Conservation (phyloP, 2,888 invertebrate species). For the Drosophila barbarae region DNA sequence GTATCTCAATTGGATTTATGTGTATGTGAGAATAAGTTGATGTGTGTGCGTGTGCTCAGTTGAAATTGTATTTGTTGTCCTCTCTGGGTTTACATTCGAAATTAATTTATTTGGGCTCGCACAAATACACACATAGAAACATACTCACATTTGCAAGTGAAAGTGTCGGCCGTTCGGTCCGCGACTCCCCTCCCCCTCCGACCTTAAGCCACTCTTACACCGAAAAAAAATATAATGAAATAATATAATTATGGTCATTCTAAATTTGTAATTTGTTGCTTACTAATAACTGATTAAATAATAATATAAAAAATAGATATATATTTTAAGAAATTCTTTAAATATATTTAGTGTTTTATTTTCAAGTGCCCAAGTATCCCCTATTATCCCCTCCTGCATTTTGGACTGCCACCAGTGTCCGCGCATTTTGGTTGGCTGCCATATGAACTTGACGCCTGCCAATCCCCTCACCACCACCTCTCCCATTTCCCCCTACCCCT, state of each 20-base stretch:
- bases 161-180: constrained; percentile 63
- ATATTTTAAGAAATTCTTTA: neutral
- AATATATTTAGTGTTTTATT: neutral
- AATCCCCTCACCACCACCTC: constrained; percentile 5
- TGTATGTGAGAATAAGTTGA: neutral
- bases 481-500: neutral
- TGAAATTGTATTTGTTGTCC: constrained; percentile 66
- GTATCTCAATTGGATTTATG: constrained; percentile 6
- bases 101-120: constrained; percentile 72
- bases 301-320: neutral
- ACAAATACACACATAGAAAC: constrained; percentile 1
- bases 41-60: constrained; percentile 42
- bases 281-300: no score
- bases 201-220: neutral
- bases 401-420: constrained; percentile 50
- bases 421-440: constrained; percentile 72
- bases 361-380: neutral
- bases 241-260: no score
- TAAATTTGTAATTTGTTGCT: neutral
- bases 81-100: constrained; percentile 60
- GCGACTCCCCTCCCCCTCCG: constrained; percentile 2
- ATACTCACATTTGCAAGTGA: constrained; percentile 55
- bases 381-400: constrained; percentile 5
- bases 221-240: neutral
- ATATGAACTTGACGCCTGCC: constrained; percentile 59